Evolutionary conservation across 2,797 vertebrate genomes (phyloP), one percentile per base, ranked within the genome.

Genomic region (Taeniopygia guttata): DNA sequence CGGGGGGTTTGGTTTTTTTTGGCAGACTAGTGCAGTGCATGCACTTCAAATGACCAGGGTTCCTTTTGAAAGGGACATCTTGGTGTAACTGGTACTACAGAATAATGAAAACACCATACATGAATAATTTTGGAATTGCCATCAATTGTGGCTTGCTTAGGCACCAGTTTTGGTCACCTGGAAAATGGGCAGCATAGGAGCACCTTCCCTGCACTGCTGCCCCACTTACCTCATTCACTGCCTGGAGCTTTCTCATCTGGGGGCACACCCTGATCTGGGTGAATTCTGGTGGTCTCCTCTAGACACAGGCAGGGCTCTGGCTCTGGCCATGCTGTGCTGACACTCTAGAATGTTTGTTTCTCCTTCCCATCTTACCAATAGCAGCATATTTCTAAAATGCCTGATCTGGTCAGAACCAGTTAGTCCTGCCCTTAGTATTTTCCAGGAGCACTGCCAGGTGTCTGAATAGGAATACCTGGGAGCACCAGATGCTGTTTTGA

Each of bases 11-110:
- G 16, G 23, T 40, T 64, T 63, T 42, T 38, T 38, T 72, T 81
- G 7, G 13, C 55, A 18, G 29, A 25, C 38, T 5, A 21, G 2
- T 21, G 29, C 59, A 60, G 32, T 52, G 17, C 13, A 16, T 0
- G 0, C 4, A 3, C 45, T 64, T 68, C 4, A 56, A n/a, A 55
- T 30, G 69, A 66, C 14, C 36, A 27, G 25, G 17, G 5, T 80
- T 10, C 1, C 40, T 84, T 87, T 72, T 54, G 62, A 84, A 94
- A 40, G 23, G 26, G 11, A 25, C 19, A 20, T 29, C 22, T 45
- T 23, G 22, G 27, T 75, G 38, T 67, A 15, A 51, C 42, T 68
- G 25, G 9, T 42, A 23, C 10, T 36, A 5, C 1, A 1, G 67
- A 56, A 40, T 82, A 69, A 63, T 4, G 30, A n/a, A 72, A 91